These are phyloP conservation scores for Nebria salina DNA, from an alignment of 2,888 invertebrate genomes.

Conservation along the genomic window DNA sequence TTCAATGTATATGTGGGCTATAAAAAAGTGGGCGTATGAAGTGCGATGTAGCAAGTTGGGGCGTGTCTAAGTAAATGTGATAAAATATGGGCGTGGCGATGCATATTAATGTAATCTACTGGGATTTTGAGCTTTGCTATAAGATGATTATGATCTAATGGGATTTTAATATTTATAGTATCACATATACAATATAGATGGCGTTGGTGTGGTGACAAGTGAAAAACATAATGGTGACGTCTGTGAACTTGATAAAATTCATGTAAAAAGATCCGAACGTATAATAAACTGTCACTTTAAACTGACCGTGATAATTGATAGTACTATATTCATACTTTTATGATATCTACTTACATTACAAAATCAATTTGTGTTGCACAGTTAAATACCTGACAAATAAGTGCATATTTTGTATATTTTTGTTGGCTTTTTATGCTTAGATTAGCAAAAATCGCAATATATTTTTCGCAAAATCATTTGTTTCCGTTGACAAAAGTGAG, in stretches of 20 bases:
- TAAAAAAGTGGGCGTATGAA: too few relatives aligned
- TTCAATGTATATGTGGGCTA: too few relatives aligned
- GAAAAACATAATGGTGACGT: conserved; percentile 29
- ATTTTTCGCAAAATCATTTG: neutral
- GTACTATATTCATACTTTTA: neutral
- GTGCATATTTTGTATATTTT: neutral
- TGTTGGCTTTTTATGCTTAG: neutral
- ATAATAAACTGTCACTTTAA: conserved; percentile 32
- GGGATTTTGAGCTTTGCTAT: too few relatives aligned
- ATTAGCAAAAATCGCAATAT: neutral
- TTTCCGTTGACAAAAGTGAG: neutral
- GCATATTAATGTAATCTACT: too few relatives aligned
- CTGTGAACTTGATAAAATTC: conserved; percentile 36
- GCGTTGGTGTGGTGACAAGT: neutral
- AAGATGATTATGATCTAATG: too few relatives aligned
- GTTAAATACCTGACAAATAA: neutral
- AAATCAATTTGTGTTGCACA: neutral
- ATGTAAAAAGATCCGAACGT: conserved; percentile 33
- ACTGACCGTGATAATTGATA: conserved; percentile 32
- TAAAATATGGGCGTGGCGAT: too few relatives aligned
- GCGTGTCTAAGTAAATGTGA: too few relatives aligned
- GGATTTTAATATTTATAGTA: too few relatives aligned
- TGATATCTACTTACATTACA: neutral
- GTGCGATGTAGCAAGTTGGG: too few relatives aligned
- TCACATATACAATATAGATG: neutral